Conservation (phyloP, 2,888 invertebrate species). For the Hypena proboscidalis region DNA sequence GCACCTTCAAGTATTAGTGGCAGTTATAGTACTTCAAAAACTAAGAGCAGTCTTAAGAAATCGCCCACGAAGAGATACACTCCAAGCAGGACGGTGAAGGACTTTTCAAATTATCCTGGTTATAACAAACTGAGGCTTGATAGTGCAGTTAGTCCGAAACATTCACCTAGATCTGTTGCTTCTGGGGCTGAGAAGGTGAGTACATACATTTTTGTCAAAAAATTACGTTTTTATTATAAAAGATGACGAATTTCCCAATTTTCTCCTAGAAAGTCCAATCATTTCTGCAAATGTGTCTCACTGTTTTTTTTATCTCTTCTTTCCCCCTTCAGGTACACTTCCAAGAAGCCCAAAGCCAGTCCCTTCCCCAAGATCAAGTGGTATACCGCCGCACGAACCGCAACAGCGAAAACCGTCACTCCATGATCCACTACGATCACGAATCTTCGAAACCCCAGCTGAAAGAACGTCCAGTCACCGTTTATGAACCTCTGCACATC, state of each 20-base stretch:
- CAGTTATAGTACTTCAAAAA: slow-evolving; percentile 70
- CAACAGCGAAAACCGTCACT: slow-evolving; percentile 76
- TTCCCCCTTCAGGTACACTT: slow-evolving; percentile 70
- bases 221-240: too few species aligned
- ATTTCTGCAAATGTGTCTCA: too few species aligned
- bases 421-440: slow-evolving; percentile 83
- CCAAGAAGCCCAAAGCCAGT: slow-evolving; percentile 65
- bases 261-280: too few species aligned
- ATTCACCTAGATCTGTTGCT: slow-evolving; percentile 65
- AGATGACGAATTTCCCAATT: too few species aligned
- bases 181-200: slow-evolving; percentile 69
- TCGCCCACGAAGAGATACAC: slow-evolving; percentile 75
- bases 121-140: slow-evolving; percentile 80
- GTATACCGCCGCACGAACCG: slow-evolving; percentile 73
- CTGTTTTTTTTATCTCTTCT: background rate
- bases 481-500: slow-evolving; percentile 77
- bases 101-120: slow-evolving; percentile 67
- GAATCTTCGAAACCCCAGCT: slow-evolving; percentile 71
- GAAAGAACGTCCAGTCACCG: slow-evolving; percentile 75
- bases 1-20: slow-evolving; percentile 76
- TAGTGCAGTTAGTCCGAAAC: slow-evolving; percentile 80
- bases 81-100: slow-evolving; percentile 64
- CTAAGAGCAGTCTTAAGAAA: slow-evolving; percentile 77
- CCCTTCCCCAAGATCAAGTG: slow-evolving; percentile 46
- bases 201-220: background rate